Conservation (phyloP, 2,888 invertebrate species). For the Synanthedon myopaeformis region DNA sequence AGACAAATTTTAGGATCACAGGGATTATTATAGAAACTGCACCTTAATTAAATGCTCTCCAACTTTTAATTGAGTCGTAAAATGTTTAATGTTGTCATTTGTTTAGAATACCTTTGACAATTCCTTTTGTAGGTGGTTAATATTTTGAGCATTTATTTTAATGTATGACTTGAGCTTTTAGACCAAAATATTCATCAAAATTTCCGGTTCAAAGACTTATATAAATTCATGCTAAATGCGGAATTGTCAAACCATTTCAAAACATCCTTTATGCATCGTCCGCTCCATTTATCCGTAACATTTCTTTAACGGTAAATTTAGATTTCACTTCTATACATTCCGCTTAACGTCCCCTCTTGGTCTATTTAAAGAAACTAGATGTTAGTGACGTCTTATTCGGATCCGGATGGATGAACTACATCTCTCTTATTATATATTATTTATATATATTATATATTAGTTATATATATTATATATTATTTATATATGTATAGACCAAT, state of each 20-base stretch:
- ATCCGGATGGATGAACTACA: no score
- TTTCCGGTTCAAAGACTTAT: not conserved
- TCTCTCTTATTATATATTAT: no score
- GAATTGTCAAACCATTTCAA: not conserved
- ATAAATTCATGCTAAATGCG: not conserved
- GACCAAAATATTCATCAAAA: no score
- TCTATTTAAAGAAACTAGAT: not conserved
- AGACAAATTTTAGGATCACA: constrained; percentile 20
- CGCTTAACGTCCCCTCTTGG: not conserved
- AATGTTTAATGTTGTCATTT: not conserved
- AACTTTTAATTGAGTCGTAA: not conserved
- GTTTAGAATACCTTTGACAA: not conserved
- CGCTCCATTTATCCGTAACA: constrained; percentile 13
- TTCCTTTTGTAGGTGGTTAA: not conserved
- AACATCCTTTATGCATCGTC: constrained; percentile 7
- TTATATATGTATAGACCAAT: no score
- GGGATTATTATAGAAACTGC: constrained; percentile 16
- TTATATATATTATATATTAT: no score
- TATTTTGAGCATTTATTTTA: not conserved
- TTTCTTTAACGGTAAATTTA: constrained; percentile 18
- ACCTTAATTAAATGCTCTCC: constrained; percentile 4
- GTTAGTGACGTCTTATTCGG: not conserved
- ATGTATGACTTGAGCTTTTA: not conserved
- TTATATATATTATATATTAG: no score
- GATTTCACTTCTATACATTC: constrained; percentile 15